Evolutionary conservation across 2,113 vertebrate genomes (phyloP).

Genomic region (Brachirus orientalis): DNA sequence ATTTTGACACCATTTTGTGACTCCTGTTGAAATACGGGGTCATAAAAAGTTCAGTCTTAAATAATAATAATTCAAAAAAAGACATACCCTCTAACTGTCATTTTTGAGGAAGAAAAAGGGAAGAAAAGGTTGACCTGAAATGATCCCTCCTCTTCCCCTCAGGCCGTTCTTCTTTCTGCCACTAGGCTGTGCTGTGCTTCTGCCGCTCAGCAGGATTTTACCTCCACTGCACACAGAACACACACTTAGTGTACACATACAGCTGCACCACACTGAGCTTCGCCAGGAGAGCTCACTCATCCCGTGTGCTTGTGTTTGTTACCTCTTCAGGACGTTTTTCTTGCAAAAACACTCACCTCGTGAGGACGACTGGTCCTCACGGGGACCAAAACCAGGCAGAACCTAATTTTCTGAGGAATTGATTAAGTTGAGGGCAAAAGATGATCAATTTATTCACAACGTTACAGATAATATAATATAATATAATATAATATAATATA

Average conservation of each 20-base stretch:
- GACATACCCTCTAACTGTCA: background rate
- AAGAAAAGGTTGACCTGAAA: background rate
- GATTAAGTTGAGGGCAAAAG: no score
- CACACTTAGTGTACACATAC: background rate
- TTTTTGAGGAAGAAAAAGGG: background rate
- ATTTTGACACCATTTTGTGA: slow-evolving; percentile 3
- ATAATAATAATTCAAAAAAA: background rate
- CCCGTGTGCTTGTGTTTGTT: no score
- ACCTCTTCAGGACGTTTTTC: no score
- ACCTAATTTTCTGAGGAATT: no score
- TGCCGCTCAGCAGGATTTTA: slow-evolving; percentile 14
- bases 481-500: no score
- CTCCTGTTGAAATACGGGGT: background rate
- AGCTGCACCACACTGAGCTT: no score
- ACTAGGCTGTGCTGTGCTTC: slow-evolving; percentile 74
- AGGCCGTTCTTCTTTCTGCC: slow-evolving; percentile 29
- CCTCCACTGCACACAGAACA: slow-evolving; percentile 27
- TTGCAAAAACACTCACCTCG: no score
- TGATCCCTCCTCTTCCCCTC: background rate
- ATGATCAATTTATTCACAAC: no score
- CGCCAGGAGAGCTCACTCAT: no score
- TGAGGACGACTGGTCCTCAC: no score
- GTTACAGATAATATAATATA: no score
- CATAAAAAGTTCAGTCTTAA: background rate
- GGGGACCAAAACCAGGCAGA: no score